Conservation (phyloP, 2,797 vertebrate species). For the Rhodeus uyekii region DNA sequence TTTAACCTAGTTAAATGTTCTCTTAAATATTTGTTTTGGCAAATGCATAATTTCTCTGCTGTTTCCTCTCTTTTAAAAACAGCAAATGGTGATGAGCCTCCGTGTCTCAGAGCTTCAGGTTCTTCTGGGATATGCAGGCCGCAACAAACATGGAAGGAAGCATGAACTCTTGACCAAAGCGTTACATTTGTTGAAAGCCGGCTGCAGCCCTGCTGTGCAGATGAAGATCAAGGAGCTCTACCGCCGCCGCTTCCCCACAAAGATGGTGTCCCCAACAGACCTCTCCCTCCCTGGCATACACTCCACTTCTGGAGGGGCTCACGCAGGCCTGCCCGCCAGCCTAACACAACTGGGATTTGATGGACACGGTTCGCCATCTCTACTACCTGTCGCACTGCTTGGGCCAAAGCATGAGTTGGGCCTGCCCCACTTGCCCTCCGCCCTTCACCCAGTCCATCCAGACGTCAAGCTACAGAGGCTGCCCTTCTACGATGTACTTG, state of each 20-base stretch:
- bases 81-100: conserved; percentile 99
- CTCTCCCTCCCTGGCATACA: conserved; percentile 89
- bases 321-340: conserved; percentile 79
- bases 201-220: conserved; percentile 97
- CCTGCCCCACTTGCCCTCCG: conserved; percentile 91
- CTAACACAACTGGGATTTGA: conserved; percentile 91
- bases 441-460: conserved; percentile 96
- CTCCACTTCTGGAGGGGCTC: conserved; percentile 73
- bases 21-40: neutral
- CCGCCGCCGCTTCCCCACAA: conserved; percentile 94
- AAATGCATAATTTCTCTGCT: neutral
- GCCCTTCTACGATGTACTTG: conserved; percentile 96
- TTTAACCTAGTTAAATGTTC: neutral
- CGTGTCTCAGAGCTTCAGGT: conserved; percentile 99
- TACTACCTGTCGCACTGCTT: conserved; percentile 93
- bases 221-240: conserved; percentile 99
- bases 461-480: conserved; percentile 99
- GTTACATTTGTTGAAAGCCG: conserved; percentile 94
- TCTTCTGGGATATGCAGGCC: conserved; percentile 96
- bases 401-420: conserved; percentile 98
- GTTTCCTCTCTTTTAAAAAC: conserved; percentile 50
- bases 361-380: conserved; percentile 83
- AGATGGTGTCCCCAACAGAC: conserved; percentile 96
- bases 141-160: conserved; percentile 99
- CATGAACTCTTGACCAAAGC: conserved; percentile 99